Base-by-base conservation (phyloP, 2,797 vertebrate species). In the Mormyrus hasselquistii region DNA sequence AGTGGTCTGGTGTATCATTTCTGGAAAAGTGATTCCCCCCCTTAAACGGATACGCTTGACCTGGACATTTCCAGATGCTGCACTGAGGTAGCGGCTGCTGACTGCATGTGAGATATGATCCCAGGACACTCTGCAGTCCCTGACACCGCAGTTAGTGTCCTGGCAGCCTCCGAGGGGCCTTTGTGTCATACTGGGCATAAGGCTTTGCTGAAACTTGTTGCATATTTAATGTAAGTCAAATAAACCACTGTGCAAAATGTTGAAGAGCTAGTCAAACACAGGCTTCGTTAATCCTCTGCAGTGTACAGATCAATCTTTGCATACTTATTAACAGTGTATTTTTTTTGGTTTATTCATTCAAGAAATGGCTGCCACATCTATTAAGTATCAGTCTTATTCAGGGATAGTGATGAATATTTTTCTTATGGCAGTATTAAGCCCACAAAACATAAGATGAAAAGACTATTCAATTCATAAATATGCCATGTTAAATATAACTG, bases 201-300 rank as follows among this genome's bases (percentile, higher is more conserved):
- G 12, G 50, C 16, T 50, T 22, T 53, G 53, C 49, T 49, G 25
- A 41, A 57, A 49, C 38, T 22, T 38, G 4, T 16, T 89, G 65
- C 49, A 89, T 89, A 73, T 87, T 83, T 89, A 83, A 89, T 87
- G 52, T 53, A 49, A 53, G 41, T 57, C 73, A 83, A 57, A 87
- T 84, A 52, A 84, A 84, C 8, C 82, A 50, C 82, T 5, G 82
- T 4, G 82, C n/a, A 25, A 84, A 84, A 52, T 44, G 16, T 50
- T 84, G 82, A 29, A 84, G 52, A 49, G 47, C 82, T 84, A 50
- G 44, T 84, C 82, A 84, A 50, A 84, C 19, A 50, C n/a, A 47
- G 44, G 38, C 19, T 57, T 38, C 7, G 7, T 10, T 86, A 16
- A 86, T 38, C 49, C 50, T 55, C 49, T 55, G 12, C 25, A 85